phyloP scores from a whole-genome alignment of 2,797 vertebrate genomes.

The Cichlasoma orientale region DNA sequence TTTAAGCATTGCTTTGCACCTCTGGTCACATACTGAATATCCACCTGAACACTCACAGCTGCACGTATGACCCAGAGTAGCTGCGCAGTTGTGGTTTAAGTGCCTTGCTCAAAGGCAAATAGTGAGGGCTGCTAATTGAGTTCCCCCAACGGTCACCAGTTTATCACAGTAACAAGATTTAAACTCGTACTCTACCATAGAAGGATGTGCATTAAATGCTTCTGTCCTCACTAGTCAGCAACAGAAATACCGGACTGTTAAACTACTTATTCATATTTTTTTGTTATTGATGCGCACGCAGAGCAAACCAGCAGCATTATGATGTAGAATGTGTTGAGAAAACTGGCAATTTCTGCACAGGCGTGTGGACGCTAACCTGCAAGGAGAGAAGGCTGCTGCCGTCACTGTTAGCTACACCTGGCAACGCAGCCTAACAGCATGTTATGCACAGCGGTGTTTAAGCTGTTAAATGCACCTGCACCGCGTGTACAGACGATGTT shows the following conservation, averaged over 20 bases:
- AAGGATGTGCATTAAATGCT: background rate
- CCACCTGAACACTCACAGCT: background rate
- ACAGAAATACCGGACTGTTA: background rate
- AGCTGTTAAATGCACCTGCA: background rate
- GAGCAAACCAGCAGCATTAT: background rate
- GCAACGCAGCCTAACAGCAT: background rate
- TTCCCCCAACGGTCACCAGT: background rate
- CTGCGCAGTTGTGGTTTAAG: background rate
- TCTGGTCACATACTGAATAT: background rate
- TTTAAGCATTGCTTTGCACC: background rate
- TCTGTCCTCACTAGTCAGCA: background rate
- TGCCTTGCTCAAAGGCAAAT: background rate
- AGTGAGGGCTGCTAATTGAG: fast-evolving
- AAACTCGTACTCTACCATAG: background rate
- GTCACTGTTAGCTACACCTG: background rate
- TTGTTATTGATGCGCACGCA: background rate
- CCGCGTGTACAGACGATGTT: background rate
- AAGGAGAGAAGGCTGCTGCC: background rate
- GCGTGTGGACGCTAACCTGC: fast-evolving
- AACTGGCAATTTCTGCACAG: background rate
- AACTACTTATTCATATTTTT: background rate
- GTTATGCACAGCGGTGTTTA: background rate
- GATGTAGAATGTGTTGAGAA: background rate
- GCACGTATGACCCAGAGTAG: background rate
- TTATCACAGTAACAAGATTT: background rate